Conservation (phyloP, 2,113 vertebrate genomes). For the Corapipo altera region DNA sequence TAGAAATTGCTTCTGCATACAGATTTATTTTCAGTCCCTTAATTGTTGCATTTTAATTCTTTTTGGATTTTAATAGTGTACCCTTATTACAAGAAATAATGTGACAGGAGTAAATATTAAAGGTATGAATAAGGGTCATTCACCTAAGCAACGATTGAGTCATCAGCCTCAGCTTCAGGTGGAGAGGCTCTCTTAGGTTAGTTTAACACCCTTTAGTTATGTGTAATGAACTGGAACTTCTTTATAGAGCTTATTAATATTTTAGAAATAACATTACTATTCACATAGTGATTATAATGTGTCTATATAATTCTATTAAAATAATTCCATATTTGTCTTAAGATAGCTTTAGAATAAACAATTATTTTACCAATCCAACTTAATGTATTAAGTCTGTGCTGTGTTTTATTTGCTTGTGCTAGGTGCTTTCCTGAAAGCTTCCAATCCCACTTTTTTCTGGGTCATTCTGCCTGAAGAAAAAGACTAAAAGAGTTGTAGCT, state of each 20-base stretch:
- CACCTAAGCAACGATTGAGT: background rate
- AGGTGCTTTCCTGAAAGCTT: background rate
- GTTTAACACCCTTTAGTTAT: background rate
- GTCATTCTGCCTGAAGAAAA: background rate
- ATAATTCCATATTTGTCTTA: background rate
- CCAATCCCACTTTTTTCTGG: background rate
- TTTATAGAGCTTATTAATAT: background rate
- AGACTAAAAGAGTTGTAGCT: background rate
- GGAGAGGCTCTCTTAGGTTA: background rate
- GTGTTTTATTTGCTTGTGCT: background rate
- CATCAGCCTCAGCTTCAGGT: background rate
- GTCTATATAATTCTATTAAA: background rate
- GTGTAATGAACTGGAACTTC: background rate
- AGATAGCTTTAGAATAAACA: background rate
- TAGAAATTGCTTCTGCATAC: background rate
- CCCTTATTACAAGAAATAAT: background rate
- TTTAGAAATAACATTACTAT: background rate
- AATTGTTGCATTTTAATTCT: background rate
- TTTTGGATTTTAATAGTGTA: background rate
- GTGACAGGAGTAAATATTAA: background rate
- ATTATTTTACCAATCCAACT: background rate
- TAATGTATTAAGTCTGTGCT: background rate
- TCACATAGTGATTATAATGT: background rate
- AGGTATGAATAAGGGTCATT: background rate
- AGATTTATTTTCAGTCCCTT: background rate